Conservation (phyloP, 2,113 vertebrate genomes). For the Toxostoma redivivum region DNA sequence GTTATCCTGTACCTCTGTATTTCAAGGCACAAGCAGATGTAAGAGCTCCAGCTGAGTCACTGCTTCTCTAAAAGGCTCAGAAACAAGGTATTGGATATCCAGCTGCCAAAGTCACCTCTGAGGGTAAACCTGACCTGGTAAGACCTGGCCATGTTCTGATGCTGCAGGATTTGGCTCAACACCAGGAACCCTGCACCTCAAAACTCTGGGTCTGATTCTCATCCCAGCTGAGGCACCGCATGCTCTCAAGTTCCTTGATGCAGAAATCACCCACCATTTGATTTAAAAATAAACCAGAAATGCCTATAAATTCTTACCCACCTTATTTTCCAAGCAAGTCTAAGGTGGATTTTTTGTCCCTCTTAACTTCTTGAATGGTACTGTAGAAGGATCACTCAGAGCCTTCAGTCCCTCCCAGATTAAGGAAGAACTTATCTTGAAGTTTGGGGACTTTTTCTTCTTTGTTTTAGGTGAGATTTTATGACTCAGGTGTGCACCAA, state of each 20-base stretch:
- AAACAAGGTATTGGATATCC: neutral
- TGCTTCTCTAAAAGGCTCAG: neutral
- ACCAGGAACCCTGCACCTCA: neutral
- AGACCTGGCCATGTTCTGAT: neutral
- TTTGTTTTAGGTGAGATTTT: neutral
- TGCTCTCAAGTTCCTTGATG: neutral
- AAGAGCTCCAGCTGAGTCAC: neutral
- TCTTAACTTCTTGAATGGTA: neutral
- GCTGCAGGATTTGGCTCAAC: neutral
- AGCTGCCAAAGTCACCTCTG: neutral
- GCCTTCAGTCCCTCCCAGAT: neutral
- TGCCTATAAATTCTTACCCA: neutral
- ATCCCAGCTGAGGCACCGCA: neutral
- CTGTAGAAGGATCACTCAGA: neutral
- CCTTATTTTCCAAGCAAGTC: neutral
- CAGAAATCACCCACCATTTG: neutral
- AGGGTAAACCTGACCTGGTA: neutral
- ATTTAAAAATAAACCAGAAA: neutral
- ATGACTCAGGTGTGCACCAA: neutral
- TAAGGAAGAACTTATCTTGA: neutral
- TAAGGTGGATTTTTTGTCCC: accelerated
- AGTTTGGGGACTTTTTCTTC: neutral
- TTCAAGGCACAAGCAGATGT: neutral
- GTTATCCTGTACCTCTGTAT: neutral
- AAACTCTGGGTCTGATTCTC: neutral